phyloP scores from a whole-genome alignment of 2,113 vertebrate genomes.

The Coptodon bakossiorum region DNA sequence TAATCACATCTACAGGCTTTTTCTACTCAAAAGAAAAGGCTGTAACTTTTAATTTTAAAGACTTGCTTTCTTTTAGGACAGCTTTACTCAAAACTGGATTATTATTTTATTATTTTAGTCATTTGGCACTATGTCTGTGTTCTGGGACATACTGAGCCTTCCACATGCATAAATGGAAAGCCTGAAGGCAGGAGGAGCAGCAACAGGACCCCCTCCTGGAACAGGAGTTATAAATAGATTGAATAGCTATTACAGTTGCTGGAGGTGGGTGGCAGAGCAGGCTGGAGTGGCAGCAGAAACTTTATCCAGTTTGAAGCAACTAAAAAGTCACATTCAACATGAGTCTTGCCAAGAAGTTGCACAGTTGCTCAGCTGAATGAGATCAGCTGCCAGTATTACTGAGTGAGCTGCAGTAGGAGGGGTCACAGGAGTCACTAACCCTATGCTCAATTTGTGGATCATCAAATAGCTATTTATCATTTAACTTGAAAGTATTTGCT shows the following conservation, averaged over 20 bases:
- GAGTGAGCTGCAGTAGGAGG: not conserved
- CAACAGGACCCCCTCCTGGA: not conserved
- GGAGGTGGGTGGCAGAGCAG: not conserved
- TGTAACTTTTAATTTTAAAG: not conserved
- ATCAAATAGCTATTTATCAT: not conserved
- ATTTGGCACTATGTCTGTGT: not conserved
- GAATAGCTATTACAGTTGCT: not conserved
- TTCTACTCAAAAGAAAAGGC: not conserved
- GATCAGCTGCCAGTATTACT: not conserved
- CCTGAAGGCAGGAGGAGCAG: not conserved
- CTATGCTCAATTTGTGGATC: not conserved
- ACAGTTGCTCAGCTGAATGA: not conserved
- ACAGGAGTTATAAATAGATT: not conserved
- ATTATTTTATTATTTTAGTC: not conserved
- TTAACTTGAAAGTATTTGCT: not conserved
- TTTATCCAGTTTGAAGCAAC: not conserved
- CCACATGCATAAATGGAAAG: not conserved
- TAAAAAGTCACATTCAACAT: not conserved
- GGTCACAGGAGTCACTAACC: fast-evolving
- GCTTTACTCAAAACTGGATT: not conserved
- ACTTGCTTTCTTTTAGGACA: not conserved
- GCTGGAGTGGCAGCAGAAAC: not conserved
- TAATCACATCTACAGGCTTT: not conserved
- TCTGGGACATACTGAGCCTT: not conserved
- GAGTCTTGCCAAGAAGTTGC: not conserved